Evolutionary conservation across 1,140 invertebrate species (phyloP), one percentile per base, ranked within the genome.

Genomic region (Drosophila ogumai): DNA sequence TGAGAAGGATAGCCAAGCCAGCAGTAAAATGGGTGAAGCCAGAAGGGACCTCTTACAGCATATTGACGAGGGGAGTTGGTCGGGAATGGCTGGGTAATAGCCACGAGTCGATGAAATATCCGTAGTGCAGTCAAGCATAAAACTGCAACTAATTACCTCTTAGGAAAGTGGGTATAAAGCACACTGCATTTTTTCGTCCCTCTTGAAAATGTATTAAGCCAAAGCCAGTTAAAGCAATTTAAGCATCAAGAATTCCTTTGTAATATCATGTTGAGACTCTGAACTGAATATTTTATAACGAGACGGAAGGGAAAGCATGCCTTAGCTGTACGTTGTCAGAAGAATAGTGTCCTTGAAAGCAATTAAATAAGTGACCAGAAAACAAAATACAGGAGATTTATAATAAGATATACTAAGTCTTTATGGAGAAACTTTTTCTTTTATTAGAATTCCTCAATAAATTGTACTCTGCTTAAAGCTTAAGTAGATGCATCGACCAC

Each of bases 111-210:
- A 54, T 54, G 28, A 34, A 59, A 50, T 47, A 59, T 50, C 19
- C 28, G 43, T 47, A 59, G 41, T 50, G 57, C 57, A 22, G 43
- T 59, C 34, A n/a, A 56, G 54, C 54, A 56, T 56, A 56, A 56
- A 56, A 56, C 36, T 56, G 32, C 36, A 56, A 56, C 54, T 56
- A 56, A 56, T 56, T 56, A 41, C 19, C 54, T 56, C 36, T 56
- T 56, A 56, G 36, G 10, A 41, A 25, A 54, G 8, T 41, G 54
- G 54, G 3, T 25, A 56, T 40, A 56, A 56, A 41, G 32, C 8
- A 22, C 3, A 22, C 3, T n/a, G 19, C 34, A 54, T 22, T 36
- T 36, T 36, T 54, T 54, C 32, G 19, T 19, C 8, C 19, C 52
- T 25, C 34, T 55, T 38, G 32, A 54, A n/a, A 22, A 22, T 54